These are phyloP conservation scores for Mionectes macconnelli DNA, from an alignment of 2,113 vertebrate species.

Conservation along the genomic window DNA sequence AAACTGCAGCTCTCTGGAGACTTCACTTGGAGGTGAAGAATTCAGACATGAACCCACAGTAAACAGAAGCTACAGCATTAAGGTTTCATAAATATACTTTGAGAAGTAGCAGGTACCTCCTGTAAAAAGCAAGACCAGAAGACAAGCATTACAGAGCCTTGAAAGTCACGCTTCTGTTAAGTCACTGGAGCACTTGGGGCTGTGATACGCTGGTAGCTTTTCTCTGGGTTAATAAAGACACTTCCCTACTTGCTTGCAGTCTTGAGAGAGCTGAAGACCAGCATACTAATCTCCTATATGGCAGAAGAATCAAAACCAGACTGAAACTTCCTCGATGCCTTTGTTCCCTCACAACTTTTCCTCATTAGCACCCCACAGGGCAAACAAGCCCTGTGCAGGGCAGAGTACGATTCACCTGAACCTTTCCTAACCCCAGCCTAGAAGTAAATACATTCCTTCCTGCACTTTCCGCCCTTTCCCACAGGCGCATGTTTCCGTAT, in stretches of 20 bases:
- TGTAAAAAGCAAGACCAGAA: background rate
- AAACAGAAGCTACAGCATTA: background rate
- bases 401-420: background rate
- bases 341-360: background rate
- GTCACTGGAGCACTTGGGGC: background rate
- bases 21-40: background rate
- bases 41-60: background rate
- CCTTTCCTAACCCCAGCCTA: background rate
- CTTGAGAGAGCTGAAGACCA: background rate
- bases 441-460: background rate
- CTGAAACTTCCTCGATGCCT: background rate
- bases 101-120: background rate
- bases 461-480: background rate
- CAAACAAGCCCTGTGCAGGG: background rate
- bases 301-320: background rate
- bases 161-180: background rate
- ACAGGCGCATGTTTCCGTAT: background rate
- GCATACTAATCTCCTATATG: accelerated
- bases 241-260: background rate
- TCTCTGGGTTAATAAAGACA: background rate
- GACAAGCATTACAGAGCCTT: background rate
- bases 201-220: background rate
- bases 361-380: background rate
- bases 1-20: background rate
- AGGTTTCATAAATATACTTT: background rate